phyloP scores from a whole-genome alignment of 2,797 vertebrate genomes.

The Oreochromis grahami region DNA sequence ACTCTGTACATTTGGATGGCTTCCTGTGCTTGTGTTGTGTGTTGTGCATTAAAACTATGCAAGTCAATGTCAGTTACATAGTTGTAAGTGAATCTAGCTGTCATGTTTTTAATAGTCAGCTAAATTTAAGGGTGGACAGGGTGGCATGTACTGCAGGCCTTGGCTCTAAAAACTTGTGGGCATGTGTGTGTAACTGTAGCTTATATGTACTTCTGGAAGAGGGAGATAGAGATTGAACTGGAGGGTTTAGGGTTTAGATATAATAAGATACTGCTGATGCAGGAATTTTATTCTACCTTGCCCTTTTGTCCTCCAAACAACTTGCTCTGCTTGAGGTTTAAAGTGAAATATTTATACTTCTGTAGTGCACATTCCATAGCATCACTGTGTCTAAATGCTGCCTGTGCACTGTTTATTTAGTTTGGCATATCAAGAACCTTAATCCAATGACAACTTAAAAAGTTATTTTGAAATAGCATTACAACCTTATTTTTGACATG shows the following conservation, averaged over 20 bases:
- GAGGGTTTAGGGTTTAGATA: background rate
- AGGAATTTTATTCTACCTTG: background rate
- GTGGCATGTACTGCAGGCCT: background rate
- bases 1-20: background rate
- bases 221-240: background rate
- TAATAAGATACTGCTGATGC: background rate
- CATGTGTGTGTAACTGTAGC: background rate
- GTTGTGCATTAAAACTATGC: background rate
- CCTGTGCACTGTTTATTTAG: background rate
- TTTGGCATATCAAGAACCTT: background rate
- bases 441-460: background rate
- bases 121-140: background rate
- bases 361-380: background rate
- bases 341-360: background rate
- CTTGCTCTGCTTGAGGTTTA: background rate
- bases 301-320: background rate
- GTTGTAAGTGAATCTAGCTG: background rate
- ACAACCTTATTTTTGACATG: background rate
- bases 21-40: background rate
- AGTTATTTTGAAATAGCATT: background rate
- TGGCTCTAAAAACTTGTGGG: background rate
- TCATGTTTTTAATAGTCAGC: background rate
- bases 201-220: background rate
- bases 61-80: background rate
- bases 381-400: background rate